Evolutionary conservation across 2,888 invertebrate species (phyloP), one percentile per base, ranked within the genome.

Genomic region (Entomobrya proxima): DNA sequence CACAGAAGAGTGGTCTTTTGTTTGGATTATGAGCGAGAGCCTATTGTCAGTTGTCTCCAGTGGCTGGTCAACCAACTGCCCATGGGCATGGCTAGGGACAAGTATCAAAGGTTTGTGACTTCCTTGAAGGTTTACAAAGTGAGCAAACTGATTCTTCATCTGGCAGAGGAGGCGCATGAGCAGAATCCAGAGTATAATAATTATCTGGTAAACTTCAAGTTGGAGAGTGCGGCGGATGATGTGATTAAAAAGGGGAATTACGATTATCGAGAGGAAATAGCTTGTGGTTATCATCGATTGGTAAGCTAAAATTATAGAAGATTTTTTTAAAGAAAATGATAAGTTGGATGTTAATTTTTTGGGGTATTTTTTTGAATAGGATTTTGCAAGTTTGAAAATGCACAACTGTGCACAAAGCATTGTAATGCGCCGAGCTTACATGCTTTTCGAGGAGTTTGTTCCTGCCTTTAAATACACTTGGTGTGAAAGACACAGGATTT

Each of bases 241-340:
- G 30, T 88, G 4, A 37, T 89, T 0, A 85, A 40, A 11, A 78
- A 76, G 32, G 88, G 87, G 24, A 72, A 67, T 67, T 88, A 85
- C 58, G 89, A 90, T 35, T 89, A 88, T 52, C 81, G 79, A 35
- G 87, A 88, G 35, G 86, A 88, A 76, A 88, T 90, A 5, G 88
- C 89, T 15, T 90, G 90, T 32, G 7, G 9, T 0, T 88, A 86
- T 58, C 90, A 90, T 52, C 55, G 55, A 21, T 64, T 77, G 61
- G 90, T 89, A 82, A 67, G 85, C 61, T n/a, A 9, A 13, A 44
- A 52, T 80, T 50, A 35, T n/a, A 37, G n/a, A n/a, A 37, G n/a
- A n/a, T 58, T 55, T n/a, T 4, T 40, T 6, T 6, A 7, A 11
- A 77, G 24, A 18, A 55, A 15, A 7, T 58, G 30, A 27, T 37